These are phyloP conservation scores for Cryptus viduatorius DNA, from an alignment of 2,888 invertebrate genomes.

Conservation along the genomic window DNA sequence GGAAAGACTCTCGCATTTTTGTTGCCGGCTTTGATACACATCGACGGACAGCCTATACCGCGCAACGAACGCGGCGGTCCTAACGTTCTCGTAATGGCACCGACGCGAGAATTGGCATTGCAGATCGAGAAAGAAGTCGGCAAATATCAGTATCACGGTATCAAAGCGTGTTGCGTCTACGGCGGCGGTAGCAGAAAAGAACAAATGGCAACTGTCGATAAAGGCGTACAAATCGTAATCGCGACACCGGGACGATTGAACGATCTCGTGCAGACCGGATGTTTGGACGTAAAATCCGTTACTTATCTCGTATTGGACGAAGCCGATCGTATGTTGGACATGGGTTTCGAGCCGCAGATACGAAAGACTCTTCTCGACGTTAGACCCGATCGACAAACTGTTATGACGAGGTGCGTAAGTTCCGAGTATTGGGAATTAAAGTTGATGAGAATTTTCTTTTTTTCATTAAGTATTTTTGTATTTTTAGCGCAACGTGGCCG, in stretches of 20 bases:
- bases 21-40: constrained; percentile 96
- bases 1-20: constrained; percentile 98
- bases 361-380: constrained; percentile 92
- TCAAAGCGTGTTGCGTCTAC: constrained; percentile 95
- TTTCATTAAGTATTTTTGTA: constrained; percentile 6
- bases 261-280: constrained; percentile 91
- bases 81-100: constrained; percentile 95
- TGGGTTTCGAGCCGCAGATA: constrained; percentile 96
- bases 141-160: constrained; percentile 95
- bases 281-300: constrained; percentile 91
- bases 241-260: constrained; percentile 97
- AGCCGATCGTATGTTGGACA: constrained; percentile 94
- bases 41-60: constrained; percentile 93
- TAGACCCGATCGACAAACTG: constrained; percentile 96
- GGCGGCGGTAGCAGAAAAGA: constrained; percentile 94
- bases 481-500: constrained; percentile 96
- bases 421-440: not conserved
- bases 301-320: constrained; percentile 97
- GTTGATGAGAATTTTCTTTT: not conserved
- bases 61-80: constrained; percentile 92
- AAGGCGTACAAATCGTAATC: constrained; percentile 97
- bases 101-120: constrained; percentile 96
- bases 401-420: constrained; percentile 93
- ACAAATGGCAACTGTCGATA: constrained; percentile 91
- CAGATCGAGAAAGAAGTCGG: constrained; percentile 97